These are phyloP conservation scores for Mimas tiliae DNA, from an alignment of 2,888 invertebrate genomes.

Conservation along the genomic window DNA sequence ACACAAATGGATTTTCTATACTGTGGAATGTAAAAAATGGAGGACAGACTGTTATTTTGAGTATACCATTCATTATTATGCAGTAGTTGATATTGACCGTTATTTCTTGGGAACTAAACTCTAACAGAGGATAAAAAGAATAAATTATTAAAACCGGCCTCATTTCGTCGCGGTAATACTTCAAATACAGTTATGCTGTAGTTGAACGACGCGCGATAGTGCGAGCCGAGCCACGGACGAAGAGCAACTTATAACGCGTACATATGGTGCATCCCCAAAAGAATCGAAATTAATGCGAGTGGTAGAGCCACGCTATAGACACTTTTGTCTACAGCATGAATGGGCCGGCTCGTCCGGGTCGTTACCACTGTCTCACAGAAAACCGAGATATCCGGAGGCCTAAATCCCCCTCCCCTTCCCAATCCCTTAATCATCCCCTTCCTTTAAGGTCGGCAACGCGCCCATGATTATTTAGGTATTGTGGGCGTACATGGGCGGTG, in stretches of 20 bases:
- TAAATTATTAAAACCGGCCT: neutral
- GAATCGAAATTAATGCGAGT: neutral
- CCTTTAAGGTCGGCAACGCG: no score
- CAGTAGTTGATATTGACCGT: conserved; percentile 4
- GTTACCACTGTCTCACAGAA: no score
- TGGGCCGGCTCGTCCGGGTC: no score
- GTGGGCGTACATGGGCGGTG: no score
- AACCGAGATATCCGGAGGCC: no score
- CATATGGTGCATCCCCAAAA: no score
- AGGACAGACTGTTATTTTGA: neutral
- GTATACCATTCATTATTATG: neutral
- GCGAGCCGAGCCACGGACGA: neutral
- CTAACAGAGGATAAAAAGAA: conserved; percentile 7
- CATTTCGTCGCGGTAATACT: neutral
- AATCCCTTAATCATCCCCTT: no score
- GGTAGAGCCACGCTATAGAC: no score
- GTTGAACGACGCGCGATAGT: neutral
- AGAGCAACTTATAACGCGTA: neutral
- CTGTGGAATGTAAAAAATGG: neutral
- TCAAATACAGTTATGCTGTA: neutral
- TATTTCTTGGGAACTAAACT: conserved; percentile 9
- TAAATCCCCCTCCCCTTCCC: no score
- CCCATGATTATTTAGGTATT: no score
- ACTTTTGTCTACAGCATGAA: no score
- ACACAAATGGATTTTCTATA: neutral